Base-by-base conservation (phyloP, 2,888 invertebrate genomes). In the Drosophila suboccidentalis region DNA sequence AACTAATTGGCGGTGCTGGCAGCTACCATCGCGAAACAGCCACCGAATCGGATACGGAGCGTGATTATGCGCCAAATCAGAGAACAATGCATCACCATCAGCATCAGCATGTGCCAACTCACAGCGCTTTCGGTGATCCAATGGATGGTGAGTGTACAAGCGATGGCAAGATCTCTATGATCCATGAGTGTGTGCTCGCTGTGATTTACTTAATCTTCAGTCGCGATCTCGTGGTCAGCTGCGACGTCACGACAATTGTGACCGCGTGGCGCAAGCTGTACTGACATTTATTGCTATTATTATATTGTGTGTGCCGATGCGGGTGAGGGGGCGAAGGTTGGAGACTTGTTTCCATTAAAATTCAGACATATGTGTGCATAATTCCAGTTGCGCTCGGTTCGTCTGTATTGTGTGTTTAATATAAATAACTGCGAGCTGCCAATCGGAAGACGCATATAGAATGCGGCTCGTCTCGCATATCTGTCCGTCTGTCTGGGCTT, bases 61-160 rank as follows among this genome's bases (percentile, higher is more conserved):
- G 90, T 47, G 91, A 91, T 53, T 89, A 78, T 51, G 74, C 67
- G 26, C 77, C 87, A 54, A 82, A 55, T 59, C 90, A 75, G 58
- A 70, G 82, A 61, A 75, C 77, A 78, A 79, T 79, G 72, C 80
- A 77, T 62, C 83, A 82, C 55, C 82, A 83, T 50, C 85, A 86
- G 69, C 74, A 75, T 71, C 90, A 89, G 62, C 92, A 92, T 90
- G 91, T 92, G 87, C 92, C 92, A 91, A 92, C 91, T 71, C 93
- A 93, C 75, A 92, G 89, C 72, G 93, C 93, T 59, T 93, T 93
- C 71, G 92, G 91, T 22, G 92, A 91, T 67, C 82, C 90, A 51
- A 87, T 83, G 79, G 91, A 91, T 61, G 91, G 91, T 91, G 64
- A 87, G 75, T 58, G 39, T 13, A 43, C 29, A 55, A 8, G 15